Evolutionary conservation across 64 coral and sea anemone genomes (phyloP), one percentile per base, ranked within the genome.

Genomic region (Dendrophyllia cribrosa): DNA sequence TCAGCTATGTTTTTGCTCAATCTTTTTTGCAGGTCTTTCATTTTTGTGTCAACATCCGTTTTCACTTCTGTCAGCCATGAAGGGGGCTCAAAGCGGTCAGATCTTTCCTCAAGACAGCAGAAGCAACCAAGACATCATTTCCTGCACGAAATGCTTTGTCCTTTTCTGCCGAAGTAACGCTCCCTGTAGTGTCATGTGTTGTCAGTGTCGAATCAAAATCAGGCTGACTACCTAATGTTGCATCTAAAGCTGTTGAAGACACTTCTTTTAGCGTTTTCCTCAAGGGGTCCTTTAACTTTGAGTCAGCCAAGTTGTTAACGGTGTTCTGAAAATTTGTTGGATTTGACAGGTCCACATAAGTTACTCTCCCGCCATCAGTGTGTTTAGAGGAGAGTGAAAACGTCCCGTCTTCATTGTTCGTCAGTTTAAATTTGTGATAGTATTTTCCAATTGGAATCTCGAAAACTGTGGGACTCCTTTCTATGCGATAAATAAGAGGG

Each of bases 171-270:
- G 20, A 2, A 43, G 79, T 61, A 62, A 82, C 78, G 19, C 10
- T 47, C 22, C 7, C 45, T 16, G 50, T 62, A 14, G 53, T 82
- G 23, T 82, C 79, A 5, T 82, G 24, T 19, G 50, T 15, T 62
- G 12, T 23, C 52, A 82, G 23, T 43, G 3, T 10, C 2, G 1
- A 17, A 61, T 82, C 25, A 34, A 82, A 82, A 82, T 82, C 55
- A 17, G 79, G 79, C 58, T 82, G 79, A 23, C 14, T 61, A 23
- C 63, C 24, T 62, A 64, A 82, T 15, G 60, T 82, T 43, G 79
- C 79, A 82, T 82, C 79, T 64, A 82, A 82, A 12, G 79, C 58
- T 63, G 60, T 6, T 62, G 21, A 17, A 3, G 55, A 82, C 79
- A 61, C n/a, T 6, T 64, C 24, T 45, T 24, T 2, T 64, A 82